phyloP scores from a whole-genome alignment of 2,797 vertebrate genomes.

The Simalia tracyae region DNA sequence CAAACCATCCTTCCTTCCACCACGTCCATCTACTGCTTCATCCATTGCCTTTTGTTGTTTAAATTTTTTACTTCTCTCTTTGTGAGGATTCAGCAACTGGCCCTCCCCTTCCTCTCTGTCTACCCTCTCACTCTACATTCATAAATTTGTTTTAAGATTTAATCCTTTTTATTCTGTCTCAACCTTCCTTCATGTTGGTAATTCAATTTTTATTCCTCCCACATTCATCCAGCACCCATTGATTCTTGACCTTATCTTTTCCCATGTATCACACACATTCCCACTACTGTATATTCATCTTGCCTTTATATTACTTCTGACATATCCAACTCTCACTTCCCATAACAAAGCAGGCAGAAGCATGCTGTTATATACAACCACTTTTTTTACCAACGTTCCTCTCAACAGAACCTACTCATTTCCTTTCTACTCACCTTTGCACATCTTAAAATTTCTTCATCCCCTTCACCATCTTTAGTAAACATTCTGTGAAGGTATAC shows the following conservation, averaged over 20 bases:
- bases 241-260: not conserved
- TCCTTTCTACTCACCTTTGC: not conserved
- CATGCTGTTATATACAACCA: not conserved
- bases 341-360: not conserved
- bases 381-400: not conserved
- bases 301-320: not conserved
- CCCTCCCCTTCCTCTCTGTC: not conserved
- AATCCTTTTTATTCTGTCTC: not conserved
- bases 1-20: not conserved
- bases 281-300: not conserved
- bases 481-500: not conserved
- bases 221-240: not conserved
- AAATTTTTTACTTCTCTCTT: not conserved
- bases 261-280: not conserved
- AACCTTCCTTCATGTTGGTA: not conserved
- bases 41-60: not conserved
- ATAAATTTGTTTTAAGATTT: not conserved
- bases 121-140: not conserved
- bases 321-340: not conserved
- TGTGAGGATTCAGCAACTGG: not conserved
- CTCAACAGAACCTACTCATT: not conserved
- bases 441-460: not conserved
- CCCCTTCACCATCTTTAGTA: not conserved
- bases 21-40: not conserved
- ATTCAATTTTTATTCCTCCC: not conserved